Evolutionary conservation across 2,888 invertebrate genomes (phyloP), one percentile per base, ranked within the genome.

Genomic region (Andrena chrysosceles): DNA sequence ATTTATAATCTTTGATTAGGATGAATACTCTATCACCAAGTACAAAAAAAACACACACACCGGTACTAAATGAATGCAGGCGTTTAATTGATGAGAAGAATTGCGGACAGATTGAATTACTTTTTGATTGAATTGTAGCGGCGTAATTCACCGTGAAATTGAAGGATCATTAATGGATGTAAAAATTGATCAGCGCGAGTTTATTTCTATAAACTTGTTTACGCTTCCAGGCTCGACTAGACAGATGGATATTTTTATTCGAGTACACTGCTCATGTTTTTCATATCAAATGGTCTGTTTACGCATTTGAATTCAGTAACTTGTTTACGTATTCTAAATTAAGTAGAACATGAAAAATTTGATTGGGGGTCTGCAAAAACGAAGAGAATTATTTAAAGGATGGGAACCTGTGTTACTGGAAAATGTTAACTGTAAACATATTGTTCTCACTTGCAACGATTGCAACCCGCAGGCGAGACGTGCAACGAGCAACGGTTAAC

Each of bases 1-100:
- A 70, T 68, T 48, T 35, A 20, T 56, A 72, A 54, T 33, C 60
- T 71, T 33, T 59, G 35, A 69, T 79, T 59, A 33, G 26, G 13
- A 23, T 23, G 54, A n/a, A 20, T 54, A 10, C 54, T 20, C 54
- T 54, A 54, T 54, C 20, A 42, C 42, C 42, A 42, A 13, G 42
- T 13, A 42, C 13, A 16, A 42, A 42, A 42, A 35, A 42, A 42
- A 42, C n/a, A n/a, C n/a, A 42, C 42, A 16, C 42, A 42, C 16
- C 5, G 42, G 42, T 42, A 42, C 16, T 42, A 42, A 42, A 16
- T 16, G 42, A 42, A 42, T 16, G 42, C 13, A 42, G 42, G 42
- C 16, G 5, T 42, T 42, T 42, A 42, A 42, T 42, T 13, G 42
- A 56, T 20, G 20, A 20, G 56, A 10, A 26, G 56, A 56, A 56